Conservation (phyloP, 2,797 vertebrate genomes). For the Coccyzus lansbergi region DNA sequence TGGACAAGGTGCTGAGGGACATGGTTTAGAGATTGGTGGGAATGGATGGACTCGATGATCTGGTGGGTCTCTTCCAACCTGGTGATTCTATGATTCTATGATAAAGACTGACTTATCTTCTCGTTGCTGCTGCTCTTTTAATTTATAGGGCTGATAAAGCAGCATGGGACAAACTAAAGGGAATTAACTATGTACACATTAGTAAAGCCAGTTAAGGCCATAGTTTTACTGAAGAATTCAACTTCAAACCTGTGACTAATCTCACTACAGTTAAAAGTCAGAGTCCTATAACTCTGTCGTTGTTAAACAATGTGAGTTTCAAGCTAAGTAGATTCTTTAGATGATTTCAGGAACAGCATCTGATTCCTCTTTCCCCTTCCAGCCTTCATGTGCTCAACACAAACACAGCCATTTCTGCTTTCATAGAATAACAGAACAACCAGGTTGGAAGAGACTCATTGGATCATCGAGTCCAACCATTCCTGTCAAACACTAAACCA, state of each 20-base stretch:
- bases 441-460: no score
- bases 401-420: neutral
- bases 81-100: no score
- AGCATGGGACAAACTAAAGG: neutral
- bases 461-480: no score
- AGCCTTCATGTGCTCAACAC: neutral
- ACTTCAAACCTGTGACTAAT: neutral
- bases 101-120: neutral
- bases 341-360: neutral
- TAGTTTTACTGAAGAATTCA: neutral
- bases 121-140: neutral
- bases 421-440: no score
- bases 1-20: no score
- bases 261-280: neutral
- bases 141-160: neutral
- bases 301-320: neutral
- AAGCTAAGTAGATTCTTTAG: neutral
- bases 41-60: no score
- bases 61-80: no score
- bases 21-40: no score
- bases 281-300: neutral
- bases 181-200: neutral
- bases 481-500: no score
- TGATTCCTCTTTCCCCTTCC: neutral
- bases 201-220: neutral